Percentiles rank a stretch among this genome's conserved stretches.
These are phyloP conservation scores for Martes flavigula DNA, from an alignment of 2,797 vertebrate genomes.

Conservation along the genomic window DNA sequence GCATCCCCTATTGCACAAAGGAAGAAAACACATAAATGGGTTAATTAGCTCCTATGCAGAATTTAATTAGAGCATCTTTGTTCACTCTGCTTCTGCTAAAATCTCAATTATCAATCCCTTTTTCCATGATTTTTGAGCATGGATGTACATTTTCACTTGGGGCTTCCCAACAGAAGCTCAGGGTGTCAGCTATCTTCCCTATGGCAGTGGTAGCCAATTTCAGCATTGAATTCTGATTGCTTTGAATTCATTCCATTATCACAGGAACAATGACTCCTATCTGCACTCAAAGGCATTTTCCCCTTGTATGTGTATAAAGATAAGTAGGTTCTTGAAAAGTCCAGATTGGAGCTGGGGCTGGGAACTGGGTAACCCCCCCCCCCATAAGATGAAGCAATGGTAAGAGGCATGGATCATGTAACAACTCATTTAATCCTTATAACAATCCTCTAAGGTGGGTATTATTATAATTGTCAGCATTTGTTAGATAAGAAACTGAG, in stretches of 20 bases:
- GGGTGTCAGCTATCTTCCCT: slow-evolving; percentile 54
- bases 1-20: slow-evolving; percentile 69
- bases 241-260: slow-evolving; percentile 41
- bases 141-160: slow-evolving; percentile 78
- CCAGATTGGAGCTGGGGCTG: not conserved
- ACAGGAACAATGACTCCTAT: slow-evolving; percentile 22
- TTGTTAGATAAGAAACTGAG: not conserved
- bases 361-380: not conserved
- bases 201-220: not conserved
- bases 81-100: slow-evolving; percentile 78
- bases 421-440: not conserved
- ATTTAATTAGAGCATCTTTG: slow-evolving; percentile 86
- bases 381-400: not conserved
- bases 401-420: not conserved
- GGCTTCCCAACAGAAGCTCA: slow-evolving; percentile 58
- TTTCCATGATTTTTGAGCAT: slow-evolving; percentile 80
- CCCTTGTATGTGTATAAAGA: not conserved
- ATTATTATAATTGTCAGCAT: not conserved
- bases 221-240: slow-evolving; percentile 43
- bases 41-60: slow-evolving; percentile 84
- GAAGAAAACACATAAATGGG: slow-evolving; percentile 83
- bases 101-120: slow-evolving; percentile 84
- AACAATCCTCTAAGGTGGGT: not conserved
- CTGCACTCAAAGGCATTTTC: not conserved
- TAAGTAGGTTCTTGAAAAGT: slow-evolving; percentile 14